Conservation (phyloP, 1,140 invertebrate genomes). For the Temnothorax longispinosus region DNA sequence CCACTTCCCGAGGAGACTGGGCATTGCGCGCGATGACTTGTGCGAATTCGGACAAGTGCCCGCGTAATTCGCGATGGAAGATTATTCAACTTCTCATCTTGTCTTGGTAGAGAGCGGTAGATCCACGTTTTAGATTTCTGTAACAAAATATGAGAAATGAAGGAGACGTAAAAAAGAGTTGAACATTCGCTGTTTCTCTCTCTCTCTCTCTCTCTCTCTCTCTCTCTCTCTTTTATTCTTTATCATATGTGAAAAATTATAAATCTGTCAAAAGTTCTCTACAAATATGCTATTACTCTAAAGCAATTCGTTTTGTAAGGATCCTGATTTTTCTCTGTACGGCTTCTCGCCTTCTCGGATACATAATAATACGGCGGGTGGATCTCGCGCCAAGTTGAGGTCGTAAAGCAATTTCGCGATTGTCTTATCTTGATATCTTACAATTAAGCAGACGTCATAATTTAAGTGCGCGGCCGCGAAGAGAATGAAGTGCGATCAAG, state of each 20-base stretch:
- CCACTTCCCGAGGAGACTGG: conserved; percentile 33
- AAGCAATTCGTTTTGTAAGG: not conserved
- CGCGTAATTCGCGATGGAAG: conserved; percentile 29
- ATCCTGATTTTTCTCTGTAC: not conserved
- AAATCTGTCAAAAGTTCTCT: not conserved
- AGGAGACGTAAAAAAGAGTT: not conserved
- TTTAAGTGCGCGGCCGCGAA: conserved; percentile 7
- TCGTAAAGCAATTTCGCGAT: conserved; percentile 41
- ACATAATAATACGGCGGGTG: not conserved
- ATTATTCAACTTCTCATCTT: conserved; percentile 12
- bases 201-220: too few relatives aligned
- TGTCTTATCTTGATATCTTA: conserved; percentile 46
- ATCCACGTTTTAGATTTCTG: not conserved
- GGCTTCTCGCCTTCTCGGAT: not conserved
- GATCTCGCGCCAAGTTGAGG: conserved; percentile 10
- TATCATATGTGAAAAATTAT: not conserved
- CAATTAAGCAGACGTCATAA: conserved; percentile 57
- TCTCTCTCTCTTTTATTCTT: not conserved
- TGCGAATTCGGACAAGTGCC: conserved; percentile 29
- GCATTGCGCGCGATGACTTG: conserved; percentile 19
- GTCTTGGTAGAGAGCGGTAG: not conserved
- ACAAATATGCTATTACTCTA: not conserved
- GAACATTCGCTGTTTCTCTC: too few relatives aligned
- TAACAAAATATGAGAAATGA: not conserved
- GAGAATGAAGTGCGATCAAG: conserved; percentile 37